These are phyloP conservation scores for Pelmatolapia mariae DNA, from an alignment of 2,113 vertebrate species.

Conservation along the genomic window DNA sequence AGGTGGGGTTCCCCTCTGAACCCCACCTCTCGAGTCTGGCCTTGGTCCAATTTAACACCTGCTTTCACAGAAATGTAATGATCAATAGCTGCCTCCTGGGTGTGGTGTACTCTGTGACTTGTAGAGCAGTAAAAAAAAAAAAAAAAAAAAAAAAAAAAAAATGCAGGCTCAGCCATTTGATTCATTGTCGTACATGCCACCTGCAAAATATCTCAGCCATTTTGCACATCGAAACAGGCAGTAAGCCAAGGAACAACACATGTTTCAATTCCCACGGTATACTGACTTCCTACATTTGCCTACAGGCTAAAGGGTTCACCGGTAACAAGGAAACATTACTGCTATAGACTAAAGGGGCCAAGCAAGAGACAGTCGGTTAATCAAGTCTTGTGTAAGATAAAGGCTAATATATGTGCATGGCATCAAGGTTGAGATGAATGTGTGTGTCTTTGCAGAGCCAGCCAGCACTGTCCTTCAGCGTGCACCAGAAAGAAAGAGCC, in stretches of 20 bases:
- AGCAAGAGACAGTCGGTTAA: background rate
- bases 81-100: background rate
- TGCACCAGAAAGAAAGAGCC: constrained; percentile 32
- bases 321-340: background rate
- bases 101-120: background rate
- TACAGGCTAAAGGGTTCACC: background rate
- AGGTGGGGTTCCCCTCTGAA: background rate
- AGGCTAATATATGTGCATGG: constrained; percentile 5
- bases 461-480: constrained; percentile 43
- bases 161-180: background rate
- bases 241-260: constrained; percentile 11
- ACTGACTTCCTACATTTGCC: background rate
- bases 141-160: background rate
- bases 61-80: constrained; percentile 6
- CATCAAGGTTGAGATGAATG: background rate
- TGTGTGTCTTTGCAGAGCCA: constrained; percentile 1
- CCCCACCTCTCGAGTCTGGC: background rate
- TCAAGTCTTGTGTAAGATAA: background rate
- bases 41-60: background rate
- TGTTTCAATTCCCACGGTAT: constrained; percentile 28
- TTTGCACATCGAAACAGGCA: constrained; percentile 25
- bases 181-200: constrained; percentile 4
- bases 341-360: background rate
- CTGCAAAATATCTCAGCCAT: constrained; percentile 18
- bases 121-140: background rate